phyloP scores from a whole-genome alignment of 2,888 invertebrate genomes.

The Ecliptopera silaceata region DNA sequence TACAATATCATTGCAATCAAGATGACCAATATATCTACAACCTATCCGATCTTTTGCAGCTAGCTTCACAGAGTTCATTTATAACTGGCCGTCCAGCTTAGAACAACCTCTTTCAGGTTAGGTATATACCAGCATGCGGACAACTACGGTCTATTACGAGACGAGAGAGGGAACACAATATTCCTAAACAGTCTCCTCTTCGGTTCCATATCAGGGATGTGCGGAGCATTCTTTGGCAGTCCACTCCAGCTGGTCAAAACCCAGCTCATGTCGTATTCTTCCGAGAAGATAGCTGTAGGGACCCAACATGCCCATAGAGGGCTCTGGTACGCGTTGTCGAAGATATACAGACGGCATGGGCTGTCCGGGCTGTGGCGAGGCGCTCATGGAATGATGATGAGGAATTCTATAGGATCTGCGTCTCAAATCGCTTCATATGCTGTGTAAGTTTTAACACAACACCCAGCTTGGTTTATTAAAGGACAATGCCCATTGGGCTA shows the following conservation, averaged over 20 bases:
- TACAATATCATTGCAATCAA: too few species aligned
- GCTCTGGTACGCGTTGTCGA: constrained; percentile 85
- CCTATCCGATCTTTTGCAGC: too few species aligned
- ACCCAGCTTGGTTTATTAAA: too few species aligned
- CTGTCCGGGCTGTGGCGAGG: constrained; percentile 87
- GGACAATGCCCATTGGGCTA: too few species aligned
- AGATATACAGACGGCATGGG: constrained; percentile 84
- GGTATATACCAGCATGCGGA: constrained; percentile 90
- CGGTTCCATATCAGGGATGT: constrained; percentile 89
- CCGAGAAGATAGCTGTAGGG: constrained; percentile 92
- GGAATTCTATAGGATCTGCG: constrained; percentile 92
- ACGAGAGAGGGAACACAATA: constrained; percentile 86
- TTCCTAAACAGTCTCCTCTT: constrained; percentile 86
- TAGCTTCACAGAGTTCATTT: too few species aligned
- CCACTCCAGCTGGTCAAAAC: constrained; percentile 96
- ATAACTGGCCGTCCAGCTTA: too few species aligned
- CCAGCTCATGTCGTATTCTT: constrained; percentile 91
- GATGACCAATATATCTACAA: too few species aligned
- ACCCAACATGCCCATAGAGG: constrained; percentile 91
- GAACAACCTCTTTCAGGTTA: constrained; percentile 73
- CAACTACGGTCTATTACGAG: constrained; percentile 84
- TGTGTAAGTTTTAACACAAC: constrained; percentile 75
- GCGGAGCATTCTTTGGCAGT: constrained; percentile 91
- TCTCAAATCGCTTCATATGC: constrained; percentile 92
- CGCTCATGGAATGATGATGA: constrained; percentile 87